phyloP scores from a whole-genome alignment of 2,888 invertebrate genomes.

The Teleiodes luculella region DNA sequence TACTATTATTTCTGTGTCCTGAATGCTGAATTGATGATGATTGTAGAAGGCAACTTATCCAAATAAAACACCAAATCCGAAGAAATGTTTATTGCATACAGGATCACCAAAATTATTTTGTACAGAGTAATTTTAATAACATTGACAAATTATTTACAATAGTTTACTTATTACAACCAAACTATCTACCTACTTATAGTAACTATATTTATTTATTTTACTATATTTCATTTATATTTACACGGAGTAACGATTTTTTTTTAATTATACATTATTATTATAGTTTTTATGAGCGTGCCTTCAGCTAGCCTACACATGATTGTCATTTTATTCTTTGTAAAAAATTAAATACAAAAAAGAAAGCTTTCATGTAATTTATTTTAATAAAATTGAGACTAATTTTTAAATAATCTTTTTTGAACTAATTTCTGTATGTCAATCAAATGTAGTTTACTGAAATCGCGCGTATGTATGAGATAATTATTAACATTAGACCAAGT shows the following conservation, averaged over 20 bases:
- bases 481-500: constrained; percentile 28
- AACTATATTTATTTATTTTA: constrained; percentile 33
- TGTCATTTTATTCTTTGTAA: not conserved
- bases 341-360: constrained; percentile 2
- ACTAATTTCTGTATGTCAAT: no score
- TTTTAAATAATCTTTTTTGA: no score
- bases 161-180: constrained; percentile 29
- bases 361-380: no score
- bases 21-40: not conserved
- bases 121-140: constrained; percentile 72
- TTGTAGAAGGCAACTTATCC: not conserved
- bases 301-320: not conserved
- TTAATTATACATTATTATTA: constrained; percentile 34
- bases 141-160: constrained; percentile 71
- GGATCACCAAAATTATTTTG: constrained; percentile 71
- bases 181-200: constrained; percentile 41
- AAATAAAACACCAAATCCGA: constrained; percentile 35
- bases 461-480: not conserved
- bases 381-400: no score
- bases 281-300: constrained; percentile 14
- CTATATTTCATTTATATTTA: constrained; percentile 47
- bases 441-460: not conserved
- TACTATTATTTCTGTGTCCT: no score
- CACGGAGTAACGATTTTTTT: constrained; percentile 56
- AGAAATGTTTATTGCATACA: constrained; percentile 75